Evolutionary conservation across 2,113 vertebrate genomes (phyloP).

Genomic region (Festucalex cinctus): DNA sequence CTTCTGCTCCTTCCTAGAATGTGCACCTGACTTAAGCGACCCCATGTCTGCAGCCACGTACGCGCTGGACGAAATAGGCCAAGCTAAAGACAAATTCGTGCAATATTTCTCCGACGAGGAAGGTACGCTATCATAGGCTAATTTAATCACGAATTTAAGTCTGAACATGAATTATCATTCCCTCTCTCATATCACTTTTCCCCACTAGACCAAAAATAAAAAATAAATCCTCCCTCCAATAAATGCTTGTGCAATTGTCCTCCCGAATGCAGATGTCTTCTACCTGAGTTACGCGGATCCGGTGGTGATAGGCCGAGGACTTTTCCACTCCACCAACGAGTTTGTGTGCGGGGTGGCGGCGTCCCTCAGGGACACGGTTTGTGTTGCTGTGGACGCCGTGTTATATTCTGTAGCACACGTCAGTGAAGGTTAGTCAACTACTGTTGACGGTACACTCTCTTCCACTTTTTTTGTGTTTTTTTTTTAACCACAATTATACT

Average conservation of each 20-base stretch:
- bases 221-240: too few species aligned
- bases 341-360: slow-evolving; percentile 27
- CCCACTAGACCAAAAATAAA: too few species aligned
- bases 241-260: not conserved
- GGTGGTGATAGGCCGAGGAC: slow-evolving; percentile 49
- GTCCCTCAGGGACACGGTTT: slow-evolving; percentile 35
- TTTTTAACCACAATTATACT: too few species aligned
- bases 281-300: slow-evolving; percentile 68
- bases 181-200: too few species aligned
- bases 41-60: slow-evolving; percentile 51
- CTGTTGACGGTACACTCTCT: too few species aligned
- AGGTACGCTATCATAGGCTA: slow-evolving; percentile 31
- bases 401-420: slow-evolving; percentile 26
- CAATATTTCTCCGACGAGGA: slow-evolving; percentile 62
- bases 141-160: not conserved
- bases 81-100: slow-evolving; percentile 59
- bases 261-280: slow-evolving; percentile 51
- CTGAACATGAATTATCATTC: too few species aligned
- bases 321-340: slow-evolving; percentile 57
- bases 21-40: slow-evolving; percentile 64
- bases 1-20: slow-evolving; percentile 39
- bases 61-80: slow-evolving; percentile 54
- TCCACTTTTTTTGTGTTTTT: too few species aligned
- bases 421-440: slow-evolving; percentile 51
- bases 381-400: slow-evolving; percentile 33